Conservation (phyloP, 1,140 invertebrate genomes). For the Philaenus spumarius region DNA sequence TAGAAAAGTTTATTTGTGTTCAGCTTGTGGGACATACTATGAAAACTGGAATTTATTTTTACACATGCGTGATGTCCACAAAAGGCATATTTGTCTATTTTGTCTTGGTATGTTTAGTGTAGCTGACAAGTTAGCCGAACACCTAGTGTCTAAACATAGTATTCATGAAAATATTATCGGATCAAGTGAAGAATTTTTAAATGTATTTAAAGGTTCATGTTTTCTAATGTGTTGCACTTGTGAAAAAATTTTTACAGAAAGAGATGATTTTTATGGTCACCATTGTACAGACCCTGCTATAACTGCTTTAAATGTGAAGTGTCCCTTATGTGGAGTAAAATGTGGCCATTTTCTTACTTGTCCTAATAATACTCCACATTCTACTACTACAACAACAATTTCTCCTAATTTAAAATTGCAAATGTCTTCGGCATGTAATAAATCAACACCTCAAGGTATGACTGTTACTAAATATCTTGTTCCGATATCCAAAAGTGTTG, state of each 20-base stretch:
- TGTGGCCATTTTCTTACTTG: conserved; percentile 37
- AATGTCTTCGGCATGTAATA: conserved; percentile 25
- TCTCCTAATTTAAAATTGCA: neutral
- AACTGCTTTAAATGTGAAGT: conserved; percentile 25
- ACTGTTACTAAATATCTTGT: neutral
- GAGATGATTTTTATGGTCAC: conserved; percentile 64
- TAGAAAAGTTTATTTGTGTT: conserved; percentile 67
- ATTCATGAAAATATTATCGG: conserved; percentile 56
- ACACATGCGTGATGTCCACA: conserved; percentile 71
- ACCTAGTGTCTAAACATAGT: conserved; percentile 66
- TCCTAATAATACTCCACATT: conserved; percentile 20
- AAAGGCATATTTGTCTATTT: conserved; percentile 67
- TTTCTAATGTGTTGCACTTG: conserved; percentile 71
- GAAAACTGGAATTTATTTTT: conserved; percentile 76
- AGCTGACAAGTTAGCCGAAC: conserved; percentile 65
- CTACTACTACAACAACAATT: conserved; percentile 25
- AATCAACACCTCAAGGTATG: neutral
- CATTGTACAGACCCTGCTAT: conserved; percentile 45
- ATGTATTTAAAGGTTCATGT: conserved; percentile 54
- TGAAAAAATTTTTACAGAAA: conserved; percentile 62
- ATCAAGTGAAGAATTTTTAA: conserved; percentile 55
- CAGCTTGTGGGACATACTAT: conserved; percentile 69
- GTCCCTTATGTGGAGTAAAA: conserved; percentile 38
- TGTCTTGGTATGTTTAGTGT: conserved; percentile 70
- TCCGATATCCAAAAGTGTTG: neutral